Percentiles rank a stretch among this genome's conserved stretches.
phyloP scores from a whole-genome alignment of 2,888 invertebrate genomes.

The Agrochola macilenta region DNA sequence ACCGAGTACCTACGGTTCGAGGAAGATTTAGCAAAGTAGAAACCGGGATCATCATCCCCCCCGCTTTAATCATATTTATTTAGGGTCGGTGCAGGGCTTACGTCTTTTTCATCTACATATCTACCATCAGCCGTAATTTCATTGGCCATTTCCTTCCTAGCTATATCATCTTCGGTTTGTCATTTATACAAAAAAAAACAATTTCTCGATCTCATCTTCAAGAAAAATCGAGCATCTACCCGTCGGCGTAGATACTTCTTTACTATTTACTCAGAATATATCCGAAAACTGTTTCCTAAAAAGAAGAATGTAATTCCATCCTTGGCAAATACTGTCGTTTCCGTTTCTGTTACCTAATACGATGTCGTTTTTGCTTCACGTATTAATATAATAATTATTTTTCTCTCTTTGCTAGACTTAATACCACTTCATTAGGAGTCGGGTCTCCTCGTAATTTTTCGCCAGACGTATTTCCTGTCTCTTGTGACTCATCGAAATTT shows the following conservation, averaged over 20 bases:
- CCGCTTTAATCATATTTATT: not conserved
- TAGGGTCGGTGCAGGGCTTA: too few relatives aligned
- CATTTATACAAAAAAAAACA: not conserved
- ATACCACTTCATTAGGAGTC: not conserved
- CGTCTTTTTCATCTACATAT: not conserved
- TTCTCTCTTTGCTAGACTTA: not conserved
- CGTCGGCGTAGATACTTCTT: not conserved
- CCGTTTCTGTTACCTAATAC: not conserved
- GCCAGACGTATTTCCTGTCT: not conserved
- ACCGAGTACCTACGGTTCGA: too few relatives aligned
- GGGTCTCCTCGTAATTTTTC: not conserved
- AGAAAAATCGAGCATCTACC: not conserved
- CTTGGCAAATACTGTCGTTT: not conserved
- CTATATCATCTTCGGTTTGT: not conserved
- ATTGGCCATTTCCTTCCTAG: not conserved
- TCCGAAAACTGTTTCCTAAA: not conserved
- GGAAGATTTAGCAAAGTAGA: not conserved
- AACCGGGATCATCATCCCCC: too few relatives aligned
- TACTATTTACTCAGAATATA: not conserved
- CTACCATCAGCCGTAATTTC: too few relatives aligned
- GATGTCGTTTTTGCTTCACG: too few relatives aligned
- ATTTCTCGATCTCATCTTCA: not conserved
- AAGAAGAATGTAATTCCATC: not conserved
- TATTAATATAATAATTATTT: not conserved
- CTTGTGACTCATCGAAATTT: not conserved